Evolutionary conservation across 1,140 invertebrate species (phyloP).

Genomic region (Oreohelix idahoensis): DNA sequence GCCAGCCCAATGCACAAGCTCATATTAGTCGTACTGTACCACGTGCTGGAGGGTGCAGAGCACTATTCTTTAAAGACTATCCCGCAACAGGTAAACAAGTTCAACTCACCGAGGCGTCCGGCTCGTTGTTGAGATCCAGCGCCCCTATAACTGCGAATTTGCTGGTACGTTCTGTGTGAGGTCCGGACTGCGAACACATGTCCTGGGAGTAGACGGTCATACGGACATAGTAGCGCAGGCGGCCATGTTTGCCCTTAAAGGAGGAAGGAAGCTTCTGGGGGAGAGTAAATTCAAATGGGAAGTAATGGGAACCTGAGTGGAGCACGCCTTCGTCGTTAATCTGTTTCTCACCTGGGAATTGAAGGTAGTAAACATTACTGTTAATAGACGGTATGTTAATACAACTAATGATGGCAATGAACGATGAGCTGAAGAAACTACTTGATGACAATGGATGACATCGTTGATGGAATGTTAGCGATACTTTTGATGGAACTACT

Average conservation of each 20-base stretch:
- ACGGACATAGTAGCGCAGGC: constrained; percentile 65
- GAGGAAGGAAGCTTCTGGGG: constrained; percentile 65
- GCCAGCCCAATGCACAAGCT: too few relatives aligned
- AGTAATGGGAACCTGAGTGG: constrained; percentile 67
- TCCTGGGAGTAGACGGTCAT: constrained; percentile 65
- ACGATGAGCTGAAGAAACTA: too few relatives aligned
- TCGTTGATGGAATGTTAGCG: too few relatives aligned
- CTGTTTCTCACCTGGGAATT: constrained; percentile 62
- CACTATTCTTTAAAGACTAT: too few relatives aligned
- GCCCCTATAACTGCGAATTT: constrained; percentile 68
- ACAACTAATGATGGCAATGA: too few relatives aligned
- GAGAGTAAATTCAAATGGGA: constrained; percentile 68
- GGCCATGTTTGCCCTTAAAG: constrained; percentile 69
- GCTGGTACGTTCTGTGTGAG: constrained; percentile 64
- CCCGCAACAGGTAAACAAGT: too few relatives aligned
- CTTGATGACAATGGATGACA: too few relatives aligned
- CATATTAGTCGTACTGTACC: too few relatives aligned
- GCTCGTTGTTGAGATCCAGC: constrained; percentile 64
- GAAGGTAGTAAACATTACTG: too few relatives aligned
- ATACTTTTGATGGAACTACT: too few relatives aligned
- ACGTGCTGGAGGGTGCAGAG: too few relatives aligned
- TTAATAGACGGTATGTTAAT: too few relatives aligned
- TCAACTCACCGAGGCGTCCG: constrained; percentile 63
- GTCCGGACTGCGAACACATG: constrained; percentile 58
- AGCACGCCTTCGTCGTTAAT: constrained; percentile 63